Conservation (phyloP, 1,140 invertebrate genomes). For the Centruroides vittatus region DNA sequence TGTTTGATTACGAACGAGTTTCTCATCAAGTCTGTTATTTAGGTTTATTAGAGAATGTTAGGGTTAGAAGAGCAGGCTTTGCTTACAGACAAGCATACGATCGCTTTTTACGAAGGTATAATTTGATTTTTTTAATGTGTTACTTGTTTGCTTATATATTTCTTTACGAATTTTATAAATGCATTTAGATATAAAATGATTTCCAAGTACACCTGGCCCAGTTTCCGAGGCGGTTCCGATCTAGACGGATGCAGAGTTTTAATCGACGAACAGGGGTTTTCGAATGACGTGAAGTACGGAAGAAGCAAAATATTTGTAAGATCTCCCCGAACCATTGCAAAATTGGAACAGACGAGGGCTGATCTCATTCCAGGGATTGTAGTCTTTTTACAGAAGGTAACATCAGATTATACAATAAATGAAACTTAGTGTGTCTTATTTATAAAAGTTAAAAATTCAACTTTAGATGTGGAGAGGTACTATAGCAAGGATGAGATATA, state of each 20-base stretch:
- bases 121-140: too few relatives aligned
- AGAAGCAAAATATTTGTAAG: conserved; percentile 86
- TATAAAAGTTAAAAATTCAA: too few relatives aligned
- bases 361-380: conserved; percentile 72
- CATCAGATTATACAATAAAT: neutral
- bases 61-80: conserved; percentile 85
- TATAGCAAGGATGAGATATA: conserved; percentile 59
- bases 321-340: conserved; percentile 73
- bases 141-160: neutral
- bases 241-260: conserved; percentile 71
- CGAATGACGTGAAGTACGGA: conserved; percentile 72
- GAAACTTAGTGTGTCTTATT: too few relatives aligned
- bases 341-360: conserved; percentile 54
- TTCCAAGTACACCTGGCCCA: conserved; percentile 71
- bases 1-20: conserved; percentile 56
- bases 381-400: conserved; percentile 74
- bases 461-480: conserved; percentile 60
- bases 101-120: conserved; percentile 59
- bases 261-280: conserved; percentile 58
- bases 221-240: conserved; percentile 51
- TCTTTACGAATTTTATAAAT: neutral
- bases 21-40: conserved; percentile 70
- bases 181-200: conserved; percentile 52
- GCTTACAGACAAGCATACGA: conserved; percentile 80
- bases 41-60: conserved; percentile 81